phyloP scores from a whole-genome alignment of 2,113 vertebrate species.

The Pelecanoides urinatrix region DNA sequence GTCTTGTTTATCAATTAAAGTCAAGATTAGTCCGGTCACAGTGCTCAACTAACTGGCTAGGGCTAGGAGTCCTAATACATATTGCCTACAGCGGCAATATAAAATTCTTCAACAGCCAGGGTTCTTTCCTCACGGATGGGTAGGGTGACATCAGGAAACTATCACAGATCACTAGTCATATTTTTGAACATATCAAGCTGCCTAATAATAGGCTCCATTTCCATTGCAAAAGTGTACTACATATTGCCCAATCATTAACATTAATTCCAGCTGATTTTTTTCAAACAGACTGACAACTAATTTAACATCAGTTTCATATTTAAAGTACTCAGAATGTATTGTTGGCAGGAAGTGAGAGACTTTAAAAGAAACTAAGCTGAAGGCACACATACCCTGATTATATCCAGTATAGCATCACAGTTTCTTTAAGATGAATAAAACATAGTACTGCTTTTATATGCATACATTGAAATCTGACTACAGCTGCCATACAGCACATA shows the following conservation, averaged over 20 bases:
- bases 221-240: background rate
- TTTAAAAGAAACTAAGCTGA: background rate
- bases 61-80: background rate
- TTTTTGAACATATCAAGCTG: background rate
- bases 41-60: background rate
- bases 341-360: background rate
- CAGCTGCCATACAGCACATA: background rate
- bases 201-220: background rate
- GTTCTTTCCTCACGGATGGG: background rate
- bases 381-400: background rate
- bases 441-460: background rate
- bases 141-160: slow-evolving; percentile 1
- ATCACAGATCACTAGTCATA: background rate
- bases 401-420: background rate
- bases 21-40: background rate
- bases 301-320: background rate
- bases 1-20: background rate
- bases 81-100: background rate
- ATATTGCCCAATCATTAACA: background rate
- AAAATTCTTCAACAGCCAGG: background rate
- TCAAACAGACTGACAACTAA: background rate
- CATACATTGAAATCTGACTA: background rate
- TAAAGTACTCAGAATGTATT: background rate
- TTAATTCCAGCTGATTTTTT: background rate
- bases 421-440: background rate